Conservation (phyloP, 2,888 invertebrate species). For the Papilio demoleus region DNA sequence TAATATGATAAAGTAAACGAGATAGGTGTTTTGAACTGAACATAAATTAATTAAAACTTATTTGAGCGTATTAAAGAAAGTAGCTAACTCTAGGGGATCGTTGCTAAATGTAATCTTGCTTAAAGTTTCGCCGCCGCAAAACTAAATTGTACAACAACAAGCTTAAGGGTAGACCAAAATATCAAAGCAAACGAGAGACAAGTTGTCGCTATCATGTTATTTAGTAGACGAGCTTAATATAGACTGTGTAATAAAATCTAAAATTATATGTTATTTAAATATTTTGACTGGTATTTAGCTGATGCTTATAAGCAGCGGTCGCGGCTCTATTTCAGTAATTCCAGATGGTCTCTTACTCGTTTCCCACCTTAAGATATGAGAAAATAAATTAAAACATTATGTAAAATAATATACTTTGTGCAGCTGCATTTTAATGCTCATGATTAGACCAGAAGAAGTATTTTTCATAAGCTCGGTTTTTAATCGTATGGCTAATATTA, state of each 20-base stretch:
- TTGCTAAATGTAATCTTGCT: constrained; percentile 17
- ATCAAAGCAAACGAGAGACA: constrained; percentile 16
- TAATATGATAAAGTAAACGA: neutral
- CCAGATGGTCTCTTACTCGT: too few species aligned
- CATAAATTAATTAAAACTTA: constrained; percentile 4
- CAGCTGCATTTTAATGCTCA: too few species aligned
- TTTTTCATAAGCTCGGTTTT: too few species aligned
- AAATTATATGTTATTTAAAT: neutral
- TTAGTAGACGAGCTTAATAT: neutral
- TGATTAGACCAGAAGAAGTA: too few species aligned
- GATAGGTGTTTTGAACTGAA: neutral
- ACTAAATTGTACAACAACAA: constrained; percentile 14
- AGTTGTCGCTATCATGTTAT: constrained; percentile 5
- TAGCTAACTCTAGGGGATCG: constrained; percentile 6
- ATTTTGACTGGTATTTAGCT: neutral
- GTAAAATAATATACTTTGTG: too few species aligned
- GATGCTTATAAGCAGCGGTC: too few species aligned
- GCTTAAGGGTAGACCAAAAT: constrained; percentile 8
- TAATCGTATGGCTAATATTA: too few species aligned
- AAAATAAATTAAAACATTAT: too few species aligned
- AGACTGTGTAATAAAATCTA: neutral
- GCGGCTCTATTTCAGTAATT: too few species aligned
- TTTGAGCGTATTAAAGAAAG: constrained; percentile 9
- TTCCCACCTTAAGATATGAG: too few species aligned
- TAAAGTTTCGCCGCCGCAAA: constrained; percentile 13